Evolutionary conservation across 2,797 vertebrate species (phyloP).

Genomic region (Podarcis lilfordi): DNA sequence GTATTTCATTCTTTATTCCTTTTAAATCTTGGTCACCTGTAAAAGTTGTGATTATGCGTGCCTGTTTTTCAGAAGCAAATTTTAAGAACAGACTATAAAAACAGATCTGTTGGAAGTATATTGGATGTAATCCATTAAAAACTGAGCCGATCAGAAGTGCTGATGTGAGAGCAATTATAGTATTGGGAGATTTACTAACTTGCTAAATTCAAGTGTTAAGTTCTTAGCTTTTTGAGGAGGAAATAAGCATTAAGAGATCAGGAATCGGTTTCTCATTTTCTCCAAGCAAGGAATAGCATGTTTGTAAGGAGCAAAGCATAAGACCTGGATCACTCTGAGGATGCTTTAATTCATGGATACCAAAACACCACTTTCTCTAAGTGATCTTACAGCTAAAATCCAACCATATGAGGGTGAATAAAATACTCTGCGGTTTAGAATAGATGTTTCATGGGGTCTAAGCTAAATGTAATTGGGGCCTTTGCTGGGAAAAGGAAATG

Average conservation of each 20-base stretch:
- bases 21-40: background rate
- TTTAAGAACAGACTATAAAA: constrained; percentile 7
- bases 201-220: background rate
- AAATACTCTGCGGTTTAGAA: background rate
- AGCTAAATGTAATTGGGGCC: background rate
- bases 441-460: background rate
- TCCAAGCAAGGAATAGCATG: background rate
- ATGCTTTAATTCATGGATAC: background rate
- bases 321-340: background rate
- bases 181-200: background rate
- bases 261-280: background rate
- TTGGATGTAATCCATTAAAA: background rate
- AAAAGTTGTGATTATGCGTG: background rate
- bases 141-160: background rate
- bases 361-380: background rate
- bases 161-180: background rate
- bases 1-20: background rate
- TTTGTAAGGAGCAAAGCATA: background rate
- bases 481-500: background rate
- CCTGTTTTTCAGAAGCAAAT: background rate
- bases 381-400: background rate
- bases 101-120: background rate
- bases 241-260: background rate
- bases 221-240: rapidly evolving
- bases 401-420: background rate